These are phyloP conservation scores for Aphis gossypii DNA, from an alignment of 1,140 invertebrate species.

Conservation along the genomic window DNA sequence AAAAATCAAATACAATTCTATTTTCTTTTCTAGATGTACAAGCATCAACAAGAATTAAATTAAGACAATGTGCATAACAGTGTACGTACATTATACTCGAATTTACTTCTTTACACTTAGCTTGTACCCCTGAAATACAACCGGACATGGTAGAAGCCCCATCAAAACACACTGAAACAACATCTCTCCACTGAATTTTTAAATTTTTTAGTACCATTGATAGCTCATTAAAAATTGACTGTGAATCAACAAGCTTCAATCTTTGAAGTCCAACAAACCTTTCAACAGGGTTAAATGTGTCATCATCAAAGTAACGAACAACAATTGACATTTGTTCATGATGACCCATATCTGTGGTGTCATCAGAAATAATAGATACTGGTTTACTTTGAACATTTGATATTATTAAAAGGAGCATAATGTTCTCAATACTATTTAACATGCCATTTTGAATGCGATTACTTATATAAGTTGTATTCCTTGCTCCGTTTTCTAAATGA, in stretches of 20 bases:
- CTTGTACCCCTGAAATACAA: conserved; percentile 27
- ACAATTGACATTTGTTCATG: background rate
- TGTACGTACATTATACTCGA: conserved; percentile 26
- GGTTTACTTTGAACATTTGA: too few relatives aligned
- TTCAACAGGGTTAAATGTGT: background rate
- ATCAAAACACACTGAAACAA: conserved; percentile 47
- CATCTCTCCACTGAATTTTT: background rate
- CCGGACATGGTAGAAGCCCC: conserved; percentile 55
- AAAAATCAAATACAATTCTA: conserved; percentile 48
- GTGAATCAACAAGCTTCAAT: background rate
- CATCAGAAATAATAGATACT: background rate
- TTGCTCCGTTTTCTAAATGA: too few relatives aligned
- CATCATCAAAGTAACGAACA: background rate
- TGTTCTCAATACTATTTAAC: too few relatives aligned
- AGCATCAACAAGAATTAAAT: conserved; percentile 28
- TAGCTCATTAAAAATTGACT: conserved; percentile 6
- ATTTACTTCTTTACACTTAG: conserved; percentile 10
- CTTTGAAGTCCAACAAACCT: background rate
- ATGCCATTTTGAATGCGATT: too few relatives aligned
- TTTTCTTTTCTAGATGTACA: conserved; percentile 23
- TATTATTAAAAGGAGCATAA: too few relatives aligned
- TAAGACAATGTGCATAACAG: background rate
- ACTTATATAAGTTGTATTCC: too few relatives aligned
- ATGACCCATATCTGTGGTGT: background rate
- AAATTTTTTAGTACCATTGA: background rate